These are phyloP conservation scores for Phyllotis vaccarum DNA, from an alignment of 2,797 vertebrate species.

Conservation along the genomic window DNA sequence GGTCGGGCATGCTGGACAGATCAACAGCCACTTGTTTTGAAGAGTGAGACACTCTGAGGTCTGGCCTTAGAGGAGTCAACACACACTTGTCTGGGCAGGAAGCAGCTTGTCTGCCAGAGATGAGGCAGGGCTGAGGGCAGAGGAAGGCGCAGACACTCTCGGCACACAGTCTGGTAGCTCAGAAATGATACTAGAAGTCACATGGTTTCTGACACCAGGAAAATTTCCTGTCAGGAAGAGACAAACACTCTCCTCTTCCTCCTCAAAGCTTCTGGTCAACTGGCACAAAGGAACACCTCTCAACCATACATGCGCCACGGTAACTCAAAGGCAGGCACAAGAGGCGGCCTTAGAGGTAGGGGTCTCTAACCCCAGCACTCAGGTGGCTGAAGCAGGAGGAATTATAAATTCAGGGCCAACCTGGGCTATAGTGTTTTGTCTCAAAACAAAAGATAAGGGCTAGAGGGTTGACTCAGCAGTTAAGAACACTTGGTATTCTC, in stretches of 20 bases:
- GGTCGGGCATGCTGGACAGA: not conserved
- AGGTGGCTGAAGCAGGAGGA: not conserved
- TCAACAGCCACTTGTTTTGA: not conserved
- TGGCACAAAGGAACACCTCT: not conserved
- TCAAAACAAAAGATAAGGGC: not conserved
- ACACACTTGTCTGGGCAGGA: slow-evolving; percentile 9
- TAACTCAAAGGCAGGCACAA: not conserved
- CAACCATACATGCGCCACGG: no score
- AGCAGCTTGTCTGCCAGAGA: not conserved
- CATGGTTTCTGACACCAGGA: not conserved
- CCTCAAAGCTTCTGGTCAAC: not conserved
- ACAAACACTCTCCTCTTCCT: not conserved
- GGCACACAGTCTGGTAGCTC: not conserved
- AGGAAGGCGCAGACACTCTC: not conserved
- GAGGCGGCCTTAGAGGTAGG: no score
- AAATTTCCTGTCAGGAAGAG: not conserved
- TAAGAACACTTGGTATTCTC: no score
- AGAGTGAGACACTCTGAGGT: not conserved
- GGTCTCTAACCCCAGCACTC: not conserved
- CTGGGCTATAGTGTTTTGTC: not conserved
- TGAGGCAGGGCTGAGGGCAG: not conserved
- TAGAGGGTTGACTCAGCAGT: no score
- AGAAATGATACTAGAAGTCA: not conserved
- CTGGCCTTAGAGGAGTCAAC: not conserved
- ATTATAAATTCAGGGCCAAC: not conserved